phyloP scores from a whole-genome alignment of 2,797 vertebrate species.

The Sebastes elongatus region DNA sequence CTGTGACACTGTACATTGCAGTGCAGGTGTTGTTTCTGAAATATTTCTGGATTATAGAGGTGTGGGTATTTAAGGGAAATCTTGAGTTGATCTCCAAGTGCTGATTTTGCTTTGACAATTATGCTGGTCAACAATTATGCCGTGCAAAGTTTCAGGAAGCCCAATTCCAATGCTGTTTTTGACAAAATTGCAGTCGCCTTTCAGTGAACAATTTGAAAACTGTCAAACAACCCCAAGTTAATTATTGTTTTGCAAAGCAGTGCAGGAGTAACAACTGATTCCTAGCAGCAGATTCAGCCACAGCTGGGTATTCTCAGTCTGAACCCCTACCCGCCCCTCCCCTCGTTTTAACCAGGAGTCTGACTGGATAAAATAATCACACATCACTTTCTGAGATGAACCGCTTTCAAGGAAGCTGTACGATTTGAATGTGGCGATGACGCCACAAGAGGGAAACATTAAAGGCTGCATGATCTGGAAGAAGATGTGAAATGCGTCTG shows the following conservation, averaged over 20 bases:
- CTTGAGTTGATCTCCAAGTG: neutral
- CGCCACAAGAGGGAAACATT: neutral
- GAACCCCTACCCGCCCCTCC: neutral
- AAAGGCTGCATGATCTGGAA: neutral
- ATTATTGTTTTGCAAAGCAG: neutral
- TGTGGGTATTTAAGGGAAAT: neutral
- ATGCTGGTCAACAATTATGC: neutral
- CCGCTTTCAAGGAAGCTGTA: neutral
- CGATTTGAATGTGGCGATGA: neutral
- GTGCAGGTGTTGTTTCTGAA: neutral
- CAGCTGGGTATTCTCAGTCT: neutral
- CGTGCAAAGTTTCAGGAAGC: neutral
- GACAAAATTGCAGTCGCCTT: neutral
- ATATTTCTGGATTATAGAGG: too few species aligned
- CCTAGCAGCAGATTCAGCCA: neutral
- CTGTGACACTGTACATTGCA: neutral
- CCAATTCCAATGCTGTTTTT: neutral
- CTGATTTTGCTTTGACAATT: neutral
- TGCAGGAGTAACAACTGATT: neutral
- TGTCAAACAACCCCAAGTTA: neutral
- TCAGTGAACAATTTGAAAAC: neutral
- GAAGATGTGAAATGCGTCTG: neutral
- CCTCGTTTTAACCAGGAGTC: neutral
- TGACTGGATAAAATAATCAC: conserved; percentile 4
- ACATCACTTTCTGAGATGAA: neutral